Base-by-base conservation (phyloP, 2,888 invertebrate species). In the Gymnosoma rotundatum region DNA sequence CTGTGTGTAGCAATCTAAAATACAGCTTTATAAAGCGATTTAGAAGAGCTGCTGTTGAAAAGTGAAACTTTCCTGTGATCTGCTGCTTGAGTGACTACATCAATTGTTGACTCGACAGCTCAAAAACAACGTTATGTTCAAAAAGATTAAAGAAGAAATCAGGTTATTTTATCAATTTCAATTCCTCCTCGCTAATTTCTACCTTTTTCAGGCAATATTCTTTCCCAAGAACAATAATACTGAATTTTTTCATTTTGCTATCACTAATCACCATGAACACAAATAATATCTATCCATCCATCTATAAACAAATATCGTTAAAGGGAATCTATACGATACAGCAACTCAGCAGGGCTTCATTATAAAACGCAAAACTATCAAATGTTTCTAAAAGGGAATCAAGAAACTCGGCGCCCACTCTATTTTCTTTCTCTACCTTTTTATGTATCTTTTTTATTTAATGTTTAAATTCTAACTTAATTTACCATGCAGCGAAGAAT, bases 361-460 rank as follows among this genome's bases (percentile, higher is more conserved):
- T 64, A 66, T 50, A 25, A 72, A 75, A 70, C 70, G 69, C 78
- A 74, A 79, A 81, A 66, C 76, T 83, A 78, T 79, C 70, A 69
- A 82, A 80, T 83, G 89, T 90, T 89, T 90, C 91, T 90, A 88
- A 89, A 89, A 91, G 90, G 90, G 91, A 90, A 89, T 91, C 86
- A 89, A 88, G 90, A 90, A 91, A 91, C 89, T 88, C 90, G 90
- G 89, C 81, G 78, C 84, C 84, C 81, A 78, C 73, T 84, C 78
- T 82, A 73, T 78, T 84, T 84, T 73, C 78, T 74, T 78, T 78
- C 80, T 78, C 61, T 54, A 63, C 87, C 75, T 78, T 69, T 78
- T 18, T 79, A 82, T 79, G 67, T 42, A 20, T 61, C 73, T 75
- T 69, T 72, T 45, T 32, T 38, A 38, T 50, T 14, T 38, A 48